Base-by-base conservation (phyloP, 1,140 invertebrate species). In the Brachionus plicatilis region DNA sequence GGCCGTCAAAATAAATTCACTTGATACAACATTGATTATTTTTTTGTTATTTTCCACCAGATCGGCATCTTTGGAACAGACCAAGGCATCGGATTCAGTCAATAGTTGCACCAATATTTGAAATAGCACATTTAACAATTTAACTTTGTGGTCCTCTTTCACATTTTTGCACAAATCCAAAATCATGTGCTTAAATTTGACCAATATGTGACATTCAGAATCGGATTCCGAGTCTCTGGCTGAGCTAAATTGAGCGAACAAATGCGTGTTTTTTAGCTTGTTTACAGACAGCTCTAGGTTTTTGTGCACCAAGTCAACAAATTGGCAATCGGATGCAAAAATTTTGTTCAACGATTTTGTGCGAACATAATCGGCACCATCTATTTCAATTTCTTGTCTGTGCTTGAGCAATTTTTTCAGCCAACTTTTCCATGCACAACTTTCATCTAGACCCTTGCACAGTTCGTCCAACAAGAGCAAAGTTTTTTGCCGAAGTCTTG, bases 261-360 rank as follows among this genome's bases (percentile, higher is more conserved):
- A 24, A 17, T 24, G 43, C 17, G 72, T 43, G 9, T 72, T 45
- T 11, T 76, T 76, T 14, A 50, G 20, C 9, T 50, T 76, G 20
- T 7, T 50, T 27, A 50, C 24, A 8, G 41, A 50, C 0, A 50
- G 14, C 20, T 76, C 45, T 11, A 76, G 27, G 53, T 50, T 76
- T 47, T 29, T 9, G 11, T 33, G 2, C 17, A 76, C 11, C 8
- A 50, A 50, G 12, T 47, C 9, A 24, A 76, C 43, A 20, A 76
- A 24, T 50, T 17, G 9, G 2, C 9, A 17, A 27, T 76, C 72
- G 1, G 41, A 50, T 12, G 72, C 27, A 9, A 76, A 29, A 50
- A 76, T 76, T 76, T 76, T 76, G 43, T 76, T 76, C 17, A 76
- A 29, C 3, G 72, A 76, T 76, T 76, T 76, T 29, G 72, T 37